These are phyloP conservation scores for Diploscapter pachys DNA, from an alignment of 1,140 invertebrate genomes.

Conservation along the genomic window DNA sequence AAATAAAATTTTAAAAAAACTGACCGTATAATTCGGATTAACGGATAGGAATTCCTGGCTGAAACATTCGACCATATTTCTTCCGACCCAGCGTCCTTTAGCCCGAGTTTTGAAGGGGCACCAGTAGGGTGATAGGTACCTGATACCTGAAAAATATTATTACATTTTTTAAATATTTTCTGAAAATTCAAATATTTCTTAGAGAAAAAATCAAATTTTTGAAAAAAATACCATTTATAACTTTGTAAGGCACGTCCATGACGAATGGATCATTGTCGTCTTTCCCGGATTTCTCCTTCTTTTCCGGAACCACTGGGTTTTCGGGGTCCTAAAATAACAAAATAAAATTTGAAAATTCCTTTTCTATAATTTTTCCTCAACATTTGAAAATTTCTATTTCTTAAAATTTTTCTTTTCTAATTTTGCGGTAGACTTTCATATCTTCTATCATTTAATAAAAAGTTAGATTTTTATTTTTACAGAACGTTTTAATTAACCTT, in stretches of 20 bases:
- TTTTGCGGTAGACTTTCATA: too few species aligned
- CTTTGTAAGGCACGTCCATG: conserved; percentile 35
- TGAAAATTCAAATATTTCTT: neutral
- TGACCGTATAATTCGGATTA: conserved; percentile 47
- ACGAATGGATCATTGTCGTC: conserved; percentile 22
- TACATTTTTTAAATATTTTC: neutral
- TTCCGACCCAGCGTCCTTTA: conserved; percentile 93
- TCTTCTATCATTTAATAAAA: too few species aligned
- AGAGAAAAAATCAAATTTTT: neutral
- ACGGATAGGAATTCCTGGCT: conserved; percentile 75
- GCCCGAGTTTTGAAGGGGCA: conserved; percentile 94
- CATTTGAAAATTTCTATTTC: too few species aligned
- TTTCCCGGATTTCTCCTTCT: conserved; percentile 15
- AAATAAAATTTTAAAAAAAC: neutral
- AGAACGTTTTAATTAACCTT: too few species aligned
- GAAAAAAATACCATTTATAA: conserved; percentile 28
- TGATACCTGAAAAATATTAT: conserved; percentile 70
- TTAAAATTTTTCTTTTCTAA: too few species aligned
- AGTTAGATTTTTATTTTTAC: too few species aligned
- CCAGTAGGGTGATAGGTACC: conserved; percentile 97
- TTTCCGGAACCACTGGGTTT: neutral
- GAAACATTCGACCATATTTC: conserved; percentile 89
- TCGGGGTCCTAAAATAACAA: neutral
- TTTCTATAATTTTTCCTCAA: too few species aligned
- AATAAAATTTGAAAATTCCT: neutral